phyloP scores from a whole-genome alignment of 2,113 vertebrate species.

The Cariama cristata region DNA sequence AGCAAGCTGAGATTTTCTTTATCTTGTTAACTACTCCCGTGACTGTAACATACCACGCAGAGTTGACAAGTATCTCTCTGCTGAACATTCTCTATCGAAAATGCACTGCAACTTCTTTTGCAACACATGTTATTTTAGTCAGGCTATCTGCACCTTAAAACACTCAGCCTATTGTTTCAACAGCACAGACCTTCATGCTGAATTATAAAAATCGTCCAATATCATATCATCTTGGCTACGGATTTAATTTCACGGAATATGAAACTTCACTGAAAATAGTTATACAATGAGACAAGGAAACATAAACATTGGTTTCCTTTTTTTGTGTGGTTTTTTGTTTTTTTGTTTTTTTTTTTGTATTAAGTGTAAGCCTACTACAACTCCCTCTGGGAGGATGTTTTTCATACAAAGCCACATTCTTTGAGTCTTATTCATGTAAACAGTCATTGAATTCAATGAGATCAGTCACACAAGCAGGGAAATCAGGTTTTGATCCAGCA shows the following conservation, averaged over 20 bases:
- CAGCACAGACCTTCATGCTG: neutral
- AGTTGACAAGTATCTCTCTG: neutral
- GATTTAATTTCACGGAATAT: constrained; percentile 55
- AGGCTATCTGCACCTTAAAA: constrained; percentile 28
- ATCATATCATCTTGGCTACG: constrained; percentile 40
- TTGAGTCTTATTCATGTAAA: neutral
- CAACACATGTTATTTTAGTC: neutral
- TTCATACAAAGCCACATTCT: constrained; percentile 15
- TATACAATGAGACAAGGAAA: neutral
- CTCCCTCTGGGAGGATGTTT: constrained; percentile 1
- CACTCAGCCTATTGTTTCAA: constrained; percentile 65
- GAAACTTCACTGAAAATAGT: constrained; percentile 19
- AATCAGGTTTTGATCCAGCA: neutral
- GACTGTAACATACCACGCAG: neutral
- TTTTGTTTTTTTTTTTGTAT: neutral
- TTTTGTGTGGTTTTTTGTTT: neutral
- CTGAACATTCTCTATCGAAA: neutral
- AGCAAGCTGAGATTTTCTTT: constrained; percentile 21
- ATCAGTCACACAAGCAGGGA: neutral
- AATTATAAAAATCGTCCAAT: constrained; percentile 28
- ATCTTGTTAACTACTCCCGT: neutral
- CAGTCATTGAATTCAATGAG: neutral
- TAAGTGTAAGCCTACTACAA: constrained; percentile 2
- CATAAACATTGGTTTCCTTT: neutral
- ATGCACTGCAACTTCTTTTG: neutral